phyloP scores from a whole-genome alignment of 1,140 invertebrate genomes.

The Tetranychus cinnabarinus region DNA sequence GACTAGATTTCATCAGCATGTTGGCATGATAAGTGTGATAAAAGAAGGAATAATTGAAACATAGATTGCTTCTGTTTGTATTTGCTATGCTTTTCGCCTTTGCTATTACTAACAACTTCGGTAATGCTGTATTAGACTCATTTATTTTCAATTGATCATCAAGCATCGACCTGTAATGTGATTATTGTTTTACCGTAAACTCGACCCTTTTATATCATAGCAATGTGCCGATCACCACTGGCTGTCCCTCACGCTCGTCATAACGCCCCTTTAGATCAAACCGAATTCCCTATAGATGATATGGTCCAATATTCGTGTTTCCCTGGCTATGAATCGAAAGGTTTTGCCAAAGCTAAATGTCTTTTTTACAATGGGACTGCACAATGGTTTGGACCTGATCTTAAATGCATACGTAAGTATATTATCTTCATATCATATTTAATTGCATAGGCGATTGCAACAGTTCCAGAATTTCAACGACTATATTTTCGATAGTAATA shows the following conservation, averaged over 20 bases:
- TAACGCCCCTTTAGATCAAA: constrained; percentile 35
- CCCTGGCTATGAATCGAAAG: constrained; percentile 59
- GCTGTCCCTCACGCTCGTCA: constrained; percentile 64
- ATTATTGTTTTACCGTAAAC: background rate
- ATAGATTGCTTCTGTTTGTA: too few species aligned
- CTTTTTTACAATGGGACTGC: constrained; percentile 57
- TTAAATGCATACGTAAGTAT: constrained; percentile 69
- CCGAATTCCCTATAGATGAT: constrained; percentile 25
- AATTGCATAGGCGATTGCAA: background rate
- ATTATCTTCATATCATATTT: background rate
- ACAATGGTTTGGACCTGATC: constrained; percentile 77
- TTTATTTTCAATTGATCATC: too few species aligned
- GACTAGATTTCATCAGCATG: too few species aligned
- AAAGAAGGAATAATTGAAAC: too few species aligned
- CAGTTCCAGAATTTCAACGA: too few species aligned
- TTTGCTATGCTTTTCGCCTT: too few species aligned
- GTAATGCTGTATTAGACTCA: too few species aligned
- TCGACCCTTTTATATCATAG: constrained; percentile 21
- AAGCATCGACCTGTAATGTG: too few species aligned
- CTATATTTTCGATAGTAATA: too few species aligned
- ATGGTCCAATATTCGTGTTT: constrained; percentile 74
- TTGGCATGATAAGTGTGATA: too few species aligned
- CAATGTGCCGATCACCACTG: constrained; percentile 62
- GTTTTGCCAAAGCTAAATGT: constrained; percentile 53
- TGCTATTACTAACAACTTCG: too few species aligned